These are phyloP conservation scores for Rallus limicola DNA, from an alignment of 2,113 vertebrate genomes.

Conservation along the genomic window DNA sequence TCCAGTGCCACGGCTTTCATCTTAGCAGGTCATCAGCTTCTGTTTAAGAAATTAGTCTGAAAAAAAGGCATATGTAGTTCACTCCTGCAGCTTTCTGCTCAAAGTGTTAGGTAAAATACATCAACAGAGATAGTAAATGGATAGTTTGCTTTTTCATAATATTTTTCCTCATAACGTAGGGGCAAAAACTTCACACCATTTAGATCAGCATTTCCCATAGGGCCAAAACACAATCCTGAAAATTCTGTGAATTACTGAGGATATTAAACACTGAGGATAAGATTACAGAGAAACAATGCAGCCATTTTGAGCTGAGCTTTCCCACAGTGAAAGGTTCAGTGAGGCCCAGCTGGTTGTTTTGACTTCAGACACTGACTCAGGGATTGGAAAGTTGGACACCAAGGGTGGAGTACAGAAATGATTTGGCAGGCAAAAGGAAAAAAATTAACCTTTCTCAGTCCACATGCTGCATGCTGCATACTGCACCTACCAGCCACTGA, in stretches of 20 bases:
- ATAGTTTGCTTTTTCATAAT: slow-evolving; percentile 18
- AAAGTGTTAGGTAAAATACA: background rate
- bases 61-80: background rate
- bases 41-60: background rate
- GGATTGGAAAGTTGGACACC: slow-evolving; percentile 73
- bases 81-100: background rate
- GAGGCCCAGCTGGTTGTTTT: slow-evolving; percentile 75
- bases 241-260: slow-evolving; percentile 68
- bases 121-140: background rate
- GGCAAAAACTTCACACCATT: slow-evolving; percentile 41
- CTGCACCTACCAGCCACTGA: background rate
- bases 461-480: background rate
- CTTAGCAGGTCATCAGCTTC: background rate
- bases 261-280: slow-evolving; percentile 73
- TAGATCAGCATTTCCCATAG: slow-evolving; percentile 58
- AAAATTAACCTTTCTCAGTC: slow-evolving; percentile 60
- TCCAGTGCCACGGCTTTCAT: background rate
- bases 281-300: slow-evolving; percentile 75
- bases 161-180: slow-evolving; percentile 31
- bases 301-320: slow-evolving; percentile 74
- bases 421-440: slow-evolving; percentile 65
- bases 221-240: slow-evolving; percentile 55
- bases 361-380: slow-evolving; percentile 78
- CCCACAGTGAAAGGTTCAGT: slow-evolving; percentile 73
- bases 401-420: slow-evolving; percentile 67